A percentile compares a stretch with the other conserved stretches of the same genome.
These are phyloP conservation scores for Cryptoprocta ferox DNA, from an alignment of 2,797 vertebrate species.

Conservation along the genomic window DNA sequence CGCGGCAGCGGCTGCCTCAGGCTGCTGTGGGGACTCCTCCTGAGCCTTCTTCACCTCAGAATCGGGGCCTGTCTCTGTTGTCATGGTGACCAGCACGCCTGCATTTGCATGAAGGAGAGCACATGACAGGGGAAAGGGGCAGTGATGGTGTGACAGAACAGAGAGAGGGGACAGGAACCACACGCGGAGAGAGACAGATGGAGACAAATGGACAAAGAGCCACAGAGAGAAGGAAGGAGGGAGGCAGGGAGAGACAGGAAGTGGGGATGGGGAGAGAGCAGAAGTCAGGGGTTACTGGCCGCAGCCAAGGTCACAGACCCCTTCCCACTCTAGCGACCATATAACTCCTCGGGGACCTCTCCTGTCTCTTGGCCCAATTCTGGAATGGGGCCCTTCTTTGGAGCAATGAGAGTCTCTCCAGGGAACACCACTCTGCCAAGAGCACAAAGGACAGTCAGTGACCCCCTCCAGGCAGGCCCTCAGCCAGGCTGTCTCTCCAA, in stretches of 20 bases:
- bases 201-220: conserved; percentile 60
- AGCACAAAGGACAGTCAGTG: neutral
- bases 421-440: neutral
- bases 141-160: neutral
- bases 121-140: neutral
- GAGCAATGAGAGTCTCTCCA: neutral
- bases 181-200: conserved; percentile 69
- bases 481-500: neutral
- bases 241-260: neutral
- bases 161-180: conserved; percentile 63
- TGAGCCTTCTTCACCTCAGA: conserved; percentile 88
- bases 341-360: neutral
- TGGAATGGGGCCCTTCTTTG: neutral
- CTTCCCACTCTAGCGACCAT: neutral
- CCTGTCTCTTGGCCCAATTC: neutral
- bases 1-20: conserved; percentile 62
- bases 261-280: neutral
- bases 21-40: conserved; percentile 87
- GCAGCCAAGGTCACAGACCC: neutral
- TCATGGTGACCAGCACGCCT: conserved; percentile 89
- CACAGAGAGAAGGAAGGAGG: neutral
- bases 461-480: neutral
- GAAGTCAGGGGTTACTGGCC: neutral
- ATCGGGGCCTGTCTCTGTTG: conserved; percentile 89
- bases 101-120: conserved; percentile 80